Conservation (phyloP, 2,888 invertebrate genomes). For the Eupelmus urozonus region DNA sequence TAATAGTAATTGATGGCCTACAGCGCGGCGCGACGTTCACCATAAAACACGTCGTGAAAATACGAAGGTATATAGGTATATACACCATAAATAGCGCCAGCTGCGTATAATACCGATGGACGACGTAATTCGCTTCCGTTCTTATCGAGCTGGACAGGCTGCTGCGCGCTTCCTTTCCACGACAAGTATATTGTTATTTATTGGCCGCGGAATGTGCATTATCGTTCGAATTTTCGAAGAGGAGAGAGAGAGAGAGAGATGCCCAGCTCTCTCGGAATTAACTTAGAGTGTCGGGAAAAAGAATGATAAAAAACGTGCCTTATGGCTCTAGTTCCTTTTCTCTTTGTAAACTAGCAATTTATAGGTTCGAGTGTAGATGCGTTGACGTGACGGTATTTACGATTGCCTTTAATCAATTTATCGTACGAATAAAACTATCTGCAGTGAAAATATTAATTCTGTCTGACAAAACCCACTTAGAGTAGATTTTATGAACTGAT, state of each 20-base stretch:
- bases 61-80: too few species aligned
- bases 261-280: conserved; percentile 24
- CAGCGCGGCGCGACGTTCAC: too few species aligned
- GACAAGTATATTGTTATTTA: conserved; percentile 52
- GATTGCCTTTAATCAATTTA: conserved; percentile 13
- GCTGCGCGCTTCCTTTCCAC: not conserved
- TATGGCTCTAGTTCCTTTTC: conserved; percentile 21
- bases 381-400: conserved; percentile 22
- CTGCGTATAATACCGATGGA: conserved; percentile 36
- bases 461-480: too few species aligned
- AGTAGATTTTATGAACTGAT: too few species aligned
- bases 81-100: not conserved
- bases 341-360: conserved; percentile 37
- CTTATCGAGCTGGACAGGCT: conserved; percentile 46
- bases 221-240: conserved; percentile 49
- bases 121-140: conserved; percentile 57
- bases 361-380: conserved; percentile 23
- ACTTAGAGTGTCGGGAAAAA: conserved; percentile 29
- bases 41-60: conserved; percentile 69
- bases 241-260: too few species aligned
- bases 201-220: conserved; percentile 34
- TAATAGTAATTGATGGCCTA: conserved; percentile 76
- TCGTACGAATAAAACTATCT: conserved; percentile 16
- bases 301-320: conserved; percentile 60
- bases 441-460: conserved; percentile 17